Evolutionary conservation across 2,113 vertebrate genomes (phyloP), one percentile per base, ranked within the genome.

Genomic region (Nibea coibor): DNA sequence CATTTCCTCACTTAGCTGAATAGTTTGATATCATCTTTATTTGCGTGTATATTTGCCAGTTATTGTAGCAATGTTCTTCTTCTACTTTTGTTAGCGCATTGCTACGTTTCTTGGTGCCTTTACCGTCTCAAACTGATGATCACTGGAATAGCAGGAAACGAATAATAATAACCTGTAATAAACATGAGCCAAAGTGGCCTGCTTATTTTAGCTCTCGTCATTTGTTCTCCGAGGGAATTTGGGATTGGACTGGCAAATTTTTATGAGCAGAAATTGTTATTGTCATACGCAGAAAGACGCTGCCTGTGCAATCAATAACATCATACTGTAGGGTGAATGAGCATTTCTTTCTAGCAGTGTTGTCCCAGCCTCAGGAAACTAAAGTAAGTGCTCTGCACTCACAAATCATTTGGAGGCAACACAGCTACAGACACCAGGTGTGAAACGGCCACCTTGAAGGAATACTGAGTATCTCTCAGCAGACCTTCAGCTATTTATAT

Each of bases 401-500:
- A 64, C 72, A 78, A 62, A 84, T 83, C 42, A 69, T 88, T 66
- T 39, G 43, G 45, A 84, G 43, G 71, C 76, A 59, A 54, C 67
- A 31, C 35, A 71, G 70, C 51, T 54, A 51, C 73, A 68, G 67
- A 80, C 69, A 77, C 73, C 74, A 82, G 82, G 80, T 87, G 80
- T 81, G 84, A 78, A 81, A 72, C 4, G 24, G 57, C 79, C 83
- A 73, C 83, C 77, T 79, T 85, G n/a, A 72, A 86, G 54, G 69
- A 82, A 80, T 69, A 48, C 59, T 50, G 71, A 79, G 35, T 75
- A 10, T 74, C 74, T 88, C 76, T 71, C 67, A 62, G 81, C 56
- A 77, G 83, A 81, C 73, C 57, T 72, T 75, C 48, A 53, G 57
- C 70, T 86, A 83, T 89, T 88, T 87, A 85, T 83, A 89, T 81